Evolutionary conservation across 1,140 invertebrate species (phyloP).

Genomic region (Panulirus ornatus): DNA sequence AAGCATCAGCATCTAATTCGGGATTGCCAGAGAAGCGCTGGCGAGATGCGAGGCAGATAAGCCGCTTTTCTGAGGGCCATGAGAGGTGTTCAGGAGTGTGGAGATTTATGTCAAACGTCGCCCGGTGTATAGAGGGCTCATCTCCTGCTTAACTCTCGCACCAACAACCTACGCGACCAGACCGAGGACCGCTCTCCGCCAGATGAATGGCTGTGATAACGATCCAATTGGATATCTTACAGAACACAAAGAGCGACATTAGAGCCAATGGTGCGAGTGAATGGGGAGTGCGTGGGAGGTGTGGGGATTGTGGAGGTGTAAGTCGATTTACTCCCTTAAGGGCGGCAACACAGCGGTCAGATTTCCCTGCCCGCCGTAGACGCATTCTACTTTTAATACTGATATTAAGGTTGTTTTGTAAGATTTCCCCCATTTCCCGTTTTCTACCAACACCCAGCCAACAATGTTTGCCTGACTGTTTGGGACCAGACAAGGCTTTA

Average conservation of each 20-base stretch:
- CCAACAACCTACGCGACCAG: no score
- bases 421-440: neutral
- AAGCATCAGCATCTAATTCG: no score
- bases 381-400: neutral
- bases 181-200: neutral
- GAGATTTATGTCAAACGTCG: no score
- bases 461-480: conserved; percentile 3
- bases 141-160: neutral
- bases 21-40: neutral
- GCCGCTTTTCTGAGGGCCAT: no score
- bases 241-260: conserved; percentile 49
- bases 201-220: conserved; percentile 40
- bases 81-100: no score
- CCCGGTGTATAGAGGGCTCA: no score
- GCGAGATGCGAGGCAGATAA: no score
- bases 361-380: conserved; percentile 18
- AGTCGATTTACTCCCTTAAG: conserved; percentile 8
- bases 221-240: conserved; percentile 46
- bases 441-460: neutral
- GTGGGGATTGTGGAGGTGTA: conserved; percentile 1
- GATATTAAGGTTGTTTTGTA: conserved; percentile 23
- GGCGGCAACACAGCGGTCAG: neutral
- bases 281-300: conserved; percentile 18
- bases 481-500: no score
- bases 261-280: conserved; percentile 30